Percentiles rank a stretch among this genome's conserved stretches.
Conservation (phyloP, 1,140 invertebrate genomes). For the Tetramorium parvispinum region DNA sequence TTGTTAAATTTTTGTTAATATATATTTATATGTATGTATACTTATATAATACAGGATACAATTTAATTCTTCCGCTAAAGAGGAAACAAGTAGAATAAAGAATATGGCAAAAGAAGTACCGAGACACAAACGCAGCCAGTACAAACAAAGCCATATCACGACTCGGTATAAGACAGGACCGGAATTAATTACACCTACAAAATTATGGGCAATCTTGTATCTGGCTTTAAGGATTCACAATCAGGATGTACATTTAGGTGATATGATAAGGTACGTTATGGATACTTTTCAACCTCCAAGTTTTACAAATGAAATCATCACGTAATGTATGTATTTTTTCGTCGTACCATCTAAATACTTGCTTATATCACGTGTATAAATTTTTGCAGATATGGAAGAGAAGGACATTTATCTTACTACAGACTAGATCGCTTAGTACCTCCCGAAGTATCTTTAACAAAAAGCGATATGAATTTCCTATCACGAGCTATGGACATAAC, state of each 20-base stretch:
- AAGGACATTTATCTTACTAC: constrained; percentile 87
- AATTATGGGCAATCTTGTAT: constrained; percentile 86
- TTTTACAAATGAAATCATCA: no score
- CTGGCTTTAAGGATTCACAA: constrained; percentile 87
- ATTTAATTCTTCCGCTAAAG: constrained; percentile 80
- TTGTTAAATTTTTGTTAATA: background rate
- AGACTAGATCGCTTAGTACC: constrained; percentile 87
- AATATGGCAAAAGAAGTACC: constrained; percentile 77
- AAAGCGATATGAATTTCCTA: constrained; percentile 73
- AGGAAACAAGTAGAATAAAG: constrained; percentile 78
- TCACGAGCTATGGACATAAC: constrained; percentile 80
- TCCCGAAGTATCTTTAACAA: constrained; percentile 81
- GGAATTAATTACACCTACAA: constrained; percentile 81
- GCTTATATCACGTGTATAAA: background rate
- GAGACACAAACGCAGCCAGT: constrained; percentile 76
- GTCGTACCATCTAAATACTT: constrained; percentile 12
- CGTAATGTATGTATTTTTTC: no score
- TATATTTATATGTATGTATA: background rate
- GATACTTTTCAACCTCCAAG: no score
- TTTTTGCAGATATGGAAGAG: constrained; percentile 84
- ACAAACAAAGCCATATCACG: constrained; percentile 75
- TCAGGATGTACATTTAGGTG: constrained; percentile 87
- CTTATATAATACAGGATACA: constrained; percentile 66
- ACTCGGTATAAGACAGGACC: constrained; percentile 79
- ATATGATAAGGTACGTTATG: constrained; percentile 85